phyloP scores from a whole-genome alignment of 2,797 vertebrate genomes.

The Okamejei kenojei region DNA sequence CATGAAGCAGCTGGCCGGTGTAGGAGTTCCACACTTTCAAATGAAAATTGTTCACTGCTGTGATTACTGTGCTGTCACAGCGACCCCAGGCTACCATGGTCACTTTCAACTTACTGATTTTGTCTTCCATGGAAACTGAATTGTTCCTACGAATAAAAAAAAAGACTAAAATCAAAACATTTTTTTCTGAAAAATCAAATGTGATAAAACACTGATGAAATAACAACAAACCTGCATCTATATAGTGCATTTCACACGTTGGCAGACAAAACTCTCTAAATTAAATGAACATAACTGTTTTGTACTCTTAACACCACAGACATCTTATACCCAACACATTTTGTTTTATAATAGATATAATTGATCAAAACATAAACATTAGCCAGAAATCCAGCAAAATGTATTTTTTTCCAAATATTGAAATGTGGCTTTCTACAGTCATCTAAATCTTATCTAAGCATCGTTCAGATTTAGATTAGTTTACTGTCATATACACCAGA shows the following conservation, averaged over 20 bases:
- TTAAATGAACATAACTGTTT: neutral
- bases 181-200: neutral
- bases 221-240: neutral
- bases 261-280: neutral
- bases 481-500: too few relatives aligned
- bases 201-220: too few relatives aligned
- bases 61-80: constrained; percentile 78
- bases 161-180: neutral
- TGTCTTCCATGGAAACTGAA: constrained; percentile 72
- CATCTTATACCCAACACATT: neutral
- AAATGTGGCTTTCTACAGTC: neutral
- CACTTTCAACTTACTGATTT: constrained; percentile 84
- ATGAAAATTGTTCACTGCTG: constrained; percentile 91
- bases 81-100: constrained; percentile 99
- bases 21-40: constrained; percentile 90
- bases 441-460: neutral
- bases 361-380: neutral
- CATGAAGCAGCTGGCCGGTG: constrained; percentile 83
- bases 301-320: neutral
- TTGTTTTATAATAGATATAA: too few relatives aligned
- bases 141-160: constrained; percentile 57
- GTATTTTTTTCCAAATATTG: neutral
- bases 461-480: too few relatives aligned
- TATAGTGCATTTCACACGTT: neutral
- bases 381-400: neutral